Base-by-base conservation (phyloP, 23 tunicate species). In the Aplidium turbinatum region DNA sequence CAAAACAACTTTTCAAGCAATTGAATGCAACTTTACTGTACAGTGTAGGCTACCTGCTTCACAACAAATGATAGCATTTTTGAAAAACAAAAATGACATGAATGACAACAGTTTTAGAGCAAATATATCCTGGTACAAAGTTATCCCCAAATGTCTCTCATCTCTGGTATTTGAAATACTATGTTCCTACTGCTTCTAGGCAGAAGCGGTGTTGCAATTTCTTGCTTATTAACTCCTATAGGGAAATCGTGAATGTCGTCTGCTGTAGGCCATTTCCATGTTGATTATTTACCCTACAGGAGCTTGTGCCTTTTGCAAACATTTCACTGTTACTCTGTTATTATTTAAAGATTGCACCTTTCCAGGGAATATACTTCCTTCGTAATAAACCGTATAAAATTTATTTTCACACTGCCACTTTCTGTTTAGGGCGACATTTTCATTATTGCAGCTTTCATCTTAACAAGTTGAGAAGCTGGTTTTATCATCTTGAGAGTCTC, bases 231-330 rank as follows among this genome's bases (percentile, higher is more conserved):
- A 42, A 9, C 50, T 42, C 16, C 50, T 16, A 42, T 42, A 16
- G 50, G 50, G 50, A 9, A 42, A 16, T 42, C 50, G 50, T 42
- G 50, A 42, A 42, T 42, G 50, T 42, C 50, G 16, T 42, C 50
- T 42, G 11, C 50, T 42, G 11, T 42, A 42, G 50, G 50, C 50
- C 50, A 42, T 16, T 42, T 42, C 50, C 50, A 42, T 11, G 50
- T 42, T 42, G 50, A n/a, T n/a, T n/a, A n/a, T n/a, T n/a, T n/a
- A 42, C 50, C 50, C 50, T 42, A 16, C 50, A 9, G 50, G 50
- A 42, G 50, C 50, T 42, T 42, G 50, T 42, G 50, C 50, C 50
- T 42, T 42, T 42, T 42, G n/a, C 50, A 42, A 42, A 42, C 50
- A 42, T 42, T 42, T 42, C 16, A 42, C 50, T 42, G 50, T 42